Conservation (phyloP, 1,140 invertebrate genomes). For the Sycophila sp. region DNA sequence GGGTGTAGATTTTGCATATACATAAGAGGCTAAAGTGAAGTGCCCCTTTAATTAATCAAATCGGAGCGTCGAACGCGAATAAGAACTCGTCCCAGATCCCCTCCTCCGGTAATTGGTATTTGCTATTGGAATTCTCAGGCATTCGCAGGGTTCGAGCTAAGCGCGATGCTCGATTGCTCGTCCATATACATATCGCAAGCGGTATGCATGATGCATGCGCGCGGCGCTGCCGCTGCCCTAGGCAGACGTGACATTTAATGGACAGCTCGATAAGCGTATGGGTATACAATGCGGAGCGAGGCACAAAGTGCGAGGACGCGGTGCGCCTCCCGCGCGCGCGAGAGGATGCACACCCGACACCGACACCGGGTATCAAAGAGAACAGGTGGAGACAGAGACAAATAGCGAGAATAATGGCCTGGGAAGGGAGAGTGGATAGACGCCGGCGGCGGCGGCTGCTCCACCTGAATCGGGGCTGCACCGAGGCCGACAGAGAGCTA, state of each 20-base stretch:
- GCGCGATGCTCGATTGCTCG: constrained; percentile 21
- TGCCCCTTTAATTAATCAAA: background rate
- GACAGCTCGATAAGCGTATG: constrained; percentile 33
- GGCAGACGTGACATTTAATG: constrained; percentile 35
- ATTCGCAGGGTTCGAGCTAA: background rate
- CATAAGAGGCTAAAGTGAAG: too few species aligned
- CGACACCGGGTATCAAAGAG: background rate
- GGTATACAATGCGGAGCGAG: background rate
- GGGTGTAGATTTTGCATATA: too few species aligned
- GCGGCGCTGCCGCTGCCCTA: background rate
- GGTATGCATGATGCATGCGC: constrained; percentile 26
- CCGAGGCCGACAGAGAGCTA: background rate
- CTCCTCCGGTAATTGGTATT: constrained; percentile 17
- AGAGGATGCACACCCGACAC: too few species aligned
- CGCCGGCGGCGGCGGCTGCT: background rate
- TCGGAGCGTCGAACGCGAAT: background rate
- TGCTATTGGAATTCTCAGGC: constrained; percentile 24
- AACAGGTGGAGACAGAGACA: constrained; percentile 16
- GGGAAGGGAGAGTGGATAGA: background rate
- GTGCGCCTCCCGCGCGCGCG: background rate
- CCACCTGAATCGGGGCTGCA: background rate
- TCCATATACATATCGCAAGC: background rate
- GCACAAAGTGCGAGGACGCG: background rate
- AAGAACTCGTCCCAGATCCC: background rate
- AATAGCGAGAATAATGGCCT: constrained; percentile 10